Evolutionary conservation across 2,797 vertebrate genomes (phyloP), one percentile per base, ranked within the genome.

Genomic region (Halcyon smyrnensis): DNA sequence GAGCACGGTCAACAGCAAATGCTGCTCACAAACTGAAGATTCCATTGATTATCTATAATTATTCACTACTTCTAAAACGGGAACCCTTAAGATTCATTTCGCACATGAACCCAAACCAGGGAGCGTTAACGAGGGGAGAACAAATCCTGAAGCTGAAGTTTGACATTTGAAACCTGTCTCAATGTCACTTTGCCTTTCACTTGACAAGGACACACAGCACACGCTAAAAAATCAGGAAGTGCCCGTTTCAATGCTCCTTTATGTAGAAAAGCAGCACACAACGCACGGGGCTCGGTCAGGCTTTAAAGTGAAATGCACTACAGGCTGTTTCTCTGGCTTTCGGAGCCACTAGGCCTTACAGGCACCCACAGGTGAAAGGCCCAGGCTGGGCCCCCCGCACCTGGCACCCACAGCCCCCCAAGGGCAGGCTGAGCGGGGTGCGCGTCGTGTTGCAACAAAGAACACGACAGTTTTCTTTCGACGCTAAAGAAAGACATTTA

Each of bases 131-230:
- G 48, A 46, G 67, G 76, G 36, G 2, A 65, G 71, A 56, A 21
- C 17, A 63, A 86, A 86, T 11, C 87, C 62, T 19, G 89, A 89
- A 96, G 96, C 8, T 54, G 83, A 79, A 82, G 91, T 64, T 16
- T 96, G 96, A 98, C 97, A 97, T 92, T 80, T 95, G 96, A 96
- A 96, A 84, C 94, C 89, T 4, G 90, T 39, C 90, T 97, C 98
- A 98, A 98, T 98, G 98, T 98, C 98, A 98, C 94, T 86, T 68
- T 93, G 97, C 89, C 97, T 97, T 97, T 97, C 96, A 77, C 94
- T 84, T 80, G 94, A 95, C 96, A 97, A 98, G 95, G 94, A 74
- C 81, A 51, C 5, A 8, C 4, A 8, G 41, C 60, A 67, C 14
- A 3, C 43, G 13, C 62, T 46, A 27, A 60, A 15, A 15, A 62